Evolutionary conservation across 2,113 vertebrate species (phyloP), one percentile per base, ranked within the genome.

Genomic region (Dascyllus trimaculatus): DNA sequence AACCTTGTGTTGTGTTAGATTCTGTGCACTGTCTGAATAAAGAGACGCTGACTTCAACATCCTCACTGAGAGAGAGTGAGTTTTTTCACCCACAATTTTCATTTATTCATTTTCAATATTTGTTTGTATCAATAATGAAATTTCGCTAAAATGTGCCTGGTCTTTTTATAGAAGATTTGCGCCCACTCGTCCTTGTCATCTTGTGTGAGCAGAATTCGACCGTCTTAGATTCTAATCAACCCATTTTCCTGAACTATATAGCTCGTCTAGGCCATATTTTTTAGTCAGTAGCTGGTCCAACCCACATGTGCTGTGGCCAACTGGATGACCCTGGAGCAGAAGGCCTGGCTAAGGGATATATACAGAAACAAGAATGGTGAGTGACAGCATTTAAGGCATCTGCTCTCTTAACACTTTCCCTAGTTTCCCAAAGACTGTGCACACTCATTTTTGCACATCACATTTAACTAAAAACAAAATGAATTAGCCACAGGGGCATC

Each of bases 221-320:
- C 26, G 45, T 40, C 22, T 63, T 26, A 29, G 19, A 38, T 67
- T 60, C 35, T 14, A 58, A 29, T 64, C 18, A 67, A 54, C 54
- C 53, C 24, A 68, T 71, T 79, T 71, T 38, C 24, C 46, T 63
- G 52, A 86, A 61, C 66, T 40, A 56, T 61, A 48, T 46, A 51
- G 11, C 58, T 21, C 10, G 5, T 35, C 57, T 73, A 14, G 13
- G 25, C 45, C 6, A 9, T 9, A 48, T 24, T 51, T 75, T 75
- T 59, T 25, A 53, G 57, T 29, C 22, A 53, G 19, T 43, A 56
- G 64, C 69, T 67, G 46, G 77, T 52, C 18, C 26, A 48, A 38
- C 22, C n/a, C 19, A 58, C 48, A 61, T 65, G 67, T 68, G 53
- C 60, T 32, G 32, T 11, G 29, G 63, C 63, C 54, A 77, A 67